Evolutionary conservation across 2,797 vertebrate genomes (phyloP).

Genomic region (Acanthiza pusilla): DNA sequence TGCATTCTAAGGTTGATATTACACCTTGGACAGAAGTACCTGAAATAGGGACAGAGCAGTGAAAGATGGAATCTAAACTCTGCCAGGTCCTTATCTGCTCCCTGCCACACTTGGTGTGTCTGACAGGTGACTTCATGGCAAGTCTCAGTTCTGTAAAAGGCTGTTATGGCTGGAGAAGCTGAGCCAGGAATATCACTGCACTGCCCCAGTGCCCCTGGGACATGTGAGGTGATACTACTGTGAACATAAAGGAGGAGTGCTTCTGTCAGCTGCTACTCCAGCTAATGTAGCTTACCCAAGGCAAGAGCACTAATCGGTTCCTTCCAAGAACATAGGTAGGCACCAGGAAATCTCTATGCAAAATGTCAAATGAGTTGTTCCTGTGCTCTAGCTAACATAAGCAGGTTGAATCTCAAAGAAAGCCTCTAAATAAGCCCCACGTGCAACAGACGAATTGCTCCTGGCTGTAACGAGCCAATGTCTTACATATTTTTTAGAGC

Average conservation of each 20-base stretch:
- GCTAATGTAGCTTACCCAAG: background rate
- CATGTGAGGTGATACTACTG: background rate
- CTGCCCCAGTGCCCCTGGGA: background rate
- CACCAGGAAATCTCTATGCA: background rate
- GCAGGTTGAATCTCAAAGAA: background rate
- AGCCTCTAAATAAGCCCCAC: background rate
- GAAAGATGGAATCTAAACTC: background rate
- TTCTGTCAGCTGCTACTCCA: background rate
- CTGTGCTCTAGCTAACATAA: background rate
- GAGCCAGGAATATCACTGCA: background rate
- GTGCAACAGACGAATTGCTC: background rate
- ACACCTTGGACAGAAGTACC: background rate
- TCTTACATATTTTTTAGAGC: background rate
- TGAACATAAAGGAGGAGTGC: background rate
- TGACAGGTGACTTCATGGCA: background rate
- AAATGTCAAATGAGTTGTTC: background rate
- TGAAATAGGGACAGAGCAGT: background rate
- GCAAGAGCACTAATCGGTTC: background rate
- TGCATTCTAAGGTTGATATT: background rate
- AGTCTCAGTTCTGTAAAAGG: background rate
- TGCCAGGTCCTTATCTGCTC: background rate
- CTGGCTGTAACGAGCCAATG: background rate
- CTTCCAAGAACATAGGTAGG: background rate
- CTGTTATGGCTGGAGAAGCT: fast-evolving
- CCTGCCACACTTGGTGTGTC: background rate